Percentiles rank a stretch among this genome's conserved stretches.
These are phyloP conservation scores for Acronicta aceris DNA, from an alignment of 2,888 invertebrate species.

Conservation along the genomic window DNA sequence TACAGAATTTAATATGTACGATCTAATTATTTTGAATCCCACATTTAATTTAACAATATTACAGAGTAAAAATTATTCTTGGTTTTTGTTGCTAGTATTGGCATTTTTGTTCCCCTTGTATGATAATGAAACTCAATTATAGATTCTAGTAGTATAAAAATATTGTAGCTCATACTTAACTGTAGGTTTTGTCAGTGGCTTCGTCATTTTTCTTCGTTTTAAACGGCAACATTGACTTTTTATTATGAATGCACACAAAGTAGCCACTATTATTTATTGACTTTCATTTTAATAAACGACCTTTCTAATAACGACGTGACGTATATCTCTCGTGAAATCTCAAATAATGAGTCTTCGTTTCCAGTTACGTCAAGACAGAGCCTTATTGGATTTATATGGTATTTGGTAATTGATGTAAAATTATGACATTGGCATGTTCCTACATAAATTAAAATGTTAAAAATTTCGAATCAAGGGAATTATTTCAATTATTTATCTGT, in stretches of 20 bases:
- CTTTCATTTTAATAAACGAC: slow-evolving; percentile 24
- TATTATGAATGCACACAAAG: slow-evolving; percentile 18
- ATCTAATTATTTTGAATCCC: slow-evolving; percentile 66
- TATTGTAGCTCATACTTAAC: slow-evolving; percentile 24
- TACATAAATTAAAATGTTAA: slow-evolving; percentile 65
- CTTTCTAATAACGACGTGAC: slow-evolving; percentile 20
- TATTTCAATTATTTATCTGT: slow-evolving; percentile 78
- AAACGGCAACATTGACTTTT: slow-evolving; percentile 18
- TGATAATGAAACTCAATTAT: slow-evolving; percentile 27
- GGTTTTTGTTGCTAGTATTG: slow-evolving; percentile 62
- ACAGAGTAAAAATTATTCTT: slow-evolving; percentile 48
- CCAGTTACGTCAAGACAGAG: slow-evolving; percentile 26
- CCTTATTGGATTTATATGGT: slow-evolving; percentile 38
- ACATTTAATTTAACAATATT: slow-evolving; percentile 47
- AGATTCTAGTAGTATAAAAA: slow-evolving; percentile 25
- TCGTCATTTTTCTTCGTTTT: slow-evolving; percentile 16
- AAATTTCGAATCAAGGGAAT: slow-evolving; percentile 67
- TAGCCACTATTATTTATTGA: slow-evolving; percentile 33
- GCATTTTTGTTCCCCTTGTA: slow-evolving; percentile 55
- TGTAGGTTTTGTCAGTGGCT: slow-evolving; percentile 25
- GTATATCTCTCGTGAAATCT: slow-evolving; percentile 29
- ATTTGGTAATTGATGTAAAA: slow-evolving; percentile 53
- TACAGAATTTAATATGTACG: slow-evolving; percentile 62
- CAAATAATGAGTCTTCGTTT: slow-evolving; percentile 34
- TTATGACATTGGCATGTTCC: slow-evolving; percentile 75